Base-by-base conservation (phyloP, 37 sponge, comb jelly and placozoan genomes). In the Petrosia ficiformis region DNA sequence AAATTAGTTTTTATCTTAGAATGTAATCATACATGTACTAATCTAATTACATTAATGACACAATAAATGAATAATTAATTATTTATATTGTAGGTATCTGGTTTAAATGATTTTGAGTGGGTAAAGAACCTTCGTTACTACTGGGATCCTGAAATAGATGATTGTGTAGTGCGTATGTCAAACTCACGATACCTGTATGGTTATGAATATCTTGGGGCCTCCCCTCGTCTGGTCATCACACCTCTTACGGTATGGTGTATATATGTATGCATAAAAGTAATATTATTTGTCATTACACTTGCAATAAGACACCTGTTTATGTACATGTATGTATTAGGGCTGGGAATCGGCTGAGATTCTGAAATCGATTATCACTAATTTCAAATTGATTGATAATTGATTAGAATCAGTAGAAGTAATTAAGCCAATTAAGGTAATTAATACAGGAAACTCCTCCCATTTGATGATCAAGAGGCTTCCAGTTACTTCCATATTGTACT, bases 141-240 rank as follows among this genome's bases (percentile, higher is more conserved):
- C 76, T 97, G 99, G 99, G 99, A 97, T 40, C 34, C 64, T 1
- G 99, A 92, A 4, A 80, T 91, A 59, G 99, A 97, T 73, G 89
- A 92, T 69, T 92, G 93, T 75, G 54, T 95, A 16, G 91, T 95
- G 16, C 63, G 88, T 33, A 95, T 95, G 95, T 92, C 95, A 77
- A 97, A 92, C 70, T 95, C 95, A 24, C 70, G 70, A 57, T 97
- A 97, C 73, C 29, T 90, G 57, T 97, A 97, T 73, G 88, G 86
- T 56, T 97, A 97, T 70, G 99, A 97, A 80, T 97, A 97, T 58
- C 86, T 97, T 31, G 99, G 99, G 31, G 99, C 99, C 2, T 94
- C 89, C 39, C 70, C 96, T 32, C 70, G 99, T 26, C 91, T 97
- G 10, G 99, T 97, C 79, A 94, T 97, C 73, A 97, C 99, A 42